Percentiles rank a stretch among this genome's conserved stretches.
phyloP scores from a whole-genome alignment of 2,888 invertebrate species.

The Celastrina argiolus region DNA sequence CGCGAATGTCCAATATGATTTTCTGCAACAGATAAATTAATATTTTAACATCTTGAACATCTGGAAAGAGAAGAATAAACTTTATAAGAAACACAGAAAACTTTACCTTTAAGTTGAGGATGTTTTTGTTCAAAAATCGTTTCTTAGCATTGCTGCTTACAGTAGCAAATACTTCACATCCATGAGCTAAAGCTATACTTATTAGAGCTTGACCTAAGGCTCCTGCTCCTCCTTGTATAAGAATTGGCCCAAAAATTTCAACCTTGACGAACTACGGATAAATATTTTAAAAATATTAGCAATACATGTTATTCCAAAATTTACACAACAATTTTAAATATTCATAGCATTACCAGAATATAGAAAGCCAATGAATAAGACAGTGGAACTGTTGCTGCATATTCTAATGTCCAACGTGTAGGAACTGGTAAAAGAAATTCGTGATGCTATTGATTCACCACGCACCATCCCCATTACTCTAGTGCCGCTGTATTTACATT shows the following conservation, averaged over 20 bases:
- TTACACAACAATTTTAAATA: background rate
- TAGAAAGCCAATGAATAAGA: conserved; percentile 80
- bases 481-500: conserved; percentile 52
- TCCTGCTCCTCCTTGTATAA: conserved; percentile 55
- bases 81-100: background rate
- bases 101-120: conserved; percentile 47
- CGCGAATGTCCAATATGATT: conserved; percentile 53
- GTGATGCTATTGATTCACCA: conserved; percentile 71
- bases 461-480: conserved; percentile 81
- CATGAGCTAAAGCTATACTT: conserved; percentile 44
- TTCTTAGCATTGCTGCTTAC: conserved; percentile 55
- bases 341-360: conserved; percentile 45
- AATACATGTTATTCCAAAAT: background rate
- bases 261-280: conserved; percentile 37
- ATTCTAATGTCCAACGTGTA: conserved; percentile 81
- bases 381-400: conserved; percentile 86
- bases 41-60: background rate
- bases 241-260: conserved; percentile 28
- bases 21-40: conserved; percentile 40
- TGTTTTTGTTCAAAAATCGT: conserved; percentile 48
- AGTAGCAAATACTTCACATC: conserved; percentile 51
- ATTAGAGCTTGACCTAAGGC: conserved; percentile 57
- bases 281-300: background rate
- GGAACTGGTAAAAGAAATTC: conserved; percentile 82
- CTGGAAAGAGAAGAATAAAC: background rate